A percentile compares a stretch with the other conserved stretches of the same genome.
Evolutionary conservation across 2,888 invertebrate genomes (phyloP).

Genomic region (Lepeophtheirus nordmannii): DNA sequence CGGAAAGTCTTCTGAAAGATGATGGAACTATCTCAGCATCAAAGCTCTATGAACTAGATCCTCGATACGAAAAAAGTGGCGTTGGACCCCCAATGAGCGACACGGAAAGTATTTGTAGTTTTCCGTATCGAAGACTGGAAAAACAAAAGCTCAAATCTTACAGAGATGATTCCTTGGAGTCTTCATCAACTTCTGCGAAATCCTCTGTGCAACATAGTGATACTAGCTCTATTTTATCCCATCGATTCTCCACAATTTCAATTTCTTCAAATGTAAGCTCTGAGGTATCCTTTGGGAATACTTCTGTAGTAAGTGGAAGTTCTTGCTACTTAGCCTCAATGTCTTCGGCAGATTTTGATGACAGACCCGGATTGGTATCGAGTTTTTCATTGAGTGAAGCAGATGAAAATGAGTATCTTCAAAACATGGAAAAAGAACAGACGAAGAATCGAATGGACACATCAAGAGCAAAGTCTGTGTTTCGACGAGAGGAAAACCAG

Average conservation of each 20-base stretch:
- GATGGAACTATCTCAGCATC: neutral
- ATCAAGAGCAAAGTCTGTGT: neutral
- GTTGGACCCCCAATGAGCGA: neutral
- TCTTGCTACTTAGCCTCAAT: constrained; percentile 25
- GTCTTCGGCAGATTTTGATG: constrained; percentile 24
- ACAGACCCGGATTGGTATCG: constrained; percentile 14
- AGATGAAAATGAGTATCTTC: constrained; percentile 23
- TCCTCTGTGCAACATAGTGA: constrained; percentile 23
- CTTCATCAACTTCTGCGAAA: constrained; percentile 22
- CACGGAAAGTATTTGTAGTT: neutral
- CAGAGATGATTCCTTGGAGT: constrained; percentile 23
- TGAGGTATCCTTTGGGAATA: constrained; percentile 22
- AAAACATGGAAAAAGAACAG: neutral
- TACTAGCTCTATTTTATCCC: constrained; percentile 16
- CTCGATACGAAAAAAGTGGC: constrained; percentile 3
- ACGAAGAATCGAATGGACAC: neutral
- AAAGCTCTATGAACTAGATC: constrained; percentile 11
- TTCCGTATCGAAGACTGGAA: constrained; percentile 10
- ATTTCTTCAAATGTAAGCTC: constrained; percentile 23
- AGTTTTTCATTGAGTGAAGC: constrained; percentile 23
- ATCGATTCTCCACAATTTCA: constrained; percentile 23
- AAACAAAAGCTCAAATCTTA: neutral
- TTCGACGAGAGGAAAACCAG: neutral
- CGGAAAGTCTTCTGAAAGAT: neutral
- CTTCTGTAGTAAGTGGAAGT: constrained; percentile 6